Conservation (phyloP, 2,113 vertebrate genomes). For the Fulica atra region DNA sequence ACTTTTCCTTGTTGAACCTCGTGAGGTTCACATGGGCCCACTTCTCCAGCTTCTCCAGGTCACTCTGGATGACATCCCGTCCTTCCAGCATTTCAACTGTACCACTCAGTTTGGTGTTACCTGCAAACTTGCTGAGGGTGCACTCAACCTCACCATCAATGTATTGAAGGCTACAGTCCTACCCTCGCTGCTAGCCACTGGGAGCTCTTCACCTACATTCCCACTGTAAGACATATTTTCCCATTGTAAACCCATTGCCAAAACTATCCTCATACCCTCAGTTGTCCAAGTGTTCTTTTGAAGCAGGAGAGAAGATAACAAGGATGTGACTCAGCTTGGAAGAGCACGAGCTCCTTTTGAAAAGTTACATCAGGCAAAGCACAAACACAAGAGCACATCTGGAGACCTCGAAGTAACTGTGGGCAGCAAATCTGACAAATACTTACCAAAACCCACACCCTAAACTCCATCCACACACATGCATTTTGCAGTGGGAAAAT, state of each 20-base stretch:
- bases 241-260: neutral
- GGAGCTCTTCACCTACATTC: neutral
- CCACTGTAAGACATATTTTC: rapidly evolving
- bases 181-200: neutral
- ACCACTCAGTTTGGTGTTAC: too few species aligned
- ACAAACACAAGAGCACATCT: rapidly evolving
- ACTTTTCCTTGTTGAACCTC: too few species aligned
- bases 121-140: too few species aligned
- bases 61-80: too few species aligned
- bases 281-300: neutral
- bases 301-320: neutral
- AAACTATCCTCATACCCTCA: neutral
- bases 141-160: too few species aligned
- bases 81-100: too few species aligned
- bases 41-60: too few species aligned
- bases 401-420: neutral
- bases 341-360: rapidly evolving
- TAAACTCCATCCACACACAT: neutral
- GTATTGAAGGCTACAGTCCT: too few species aligned
- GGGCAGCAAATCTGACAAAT: neutral
- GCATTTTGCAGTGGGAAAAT: neutral
- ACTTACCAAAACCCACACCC: neutral
- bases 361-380: neutral
- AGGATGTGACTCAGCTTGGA: neutral
- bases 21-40: too few species aligned